Evolutionary conservation across 1,140 invertebrate genomes (phyloP).

Genomic region (Cherax destructor): DNA sequence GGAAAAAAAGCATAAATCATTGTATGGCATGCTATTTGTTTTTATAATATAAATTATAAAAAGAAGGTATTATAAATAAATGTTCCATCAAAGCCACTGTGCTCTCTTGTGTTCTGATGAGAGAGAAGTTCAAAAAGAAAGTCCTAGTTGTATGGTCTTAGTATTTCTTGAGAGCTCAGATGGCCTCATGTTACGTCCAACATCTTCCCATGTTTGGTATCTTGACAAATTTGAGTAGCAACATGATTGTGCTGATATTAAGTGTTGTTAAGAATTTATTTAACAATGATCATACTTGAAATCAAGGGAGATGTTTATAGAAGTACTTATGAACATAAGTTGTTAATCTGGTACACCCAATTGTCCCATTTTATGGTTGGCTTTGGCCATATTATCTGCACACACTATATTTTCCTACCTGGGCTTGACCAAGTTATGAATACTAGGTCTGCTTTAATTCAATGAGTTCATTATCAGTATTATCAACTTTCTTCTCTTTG

Average conservation of each 20-base stretch:
- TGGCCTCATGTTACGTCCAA: no score
- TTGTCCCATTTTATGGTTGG: no score
- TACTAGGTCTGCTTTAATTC: not conserved
- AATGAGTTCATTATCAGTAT: not conserved
- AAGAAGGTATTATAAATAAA: not conserved
- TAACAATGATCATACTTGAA: not conserved
- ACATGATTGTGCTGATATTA: no score
- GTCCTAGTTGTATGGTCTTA: not conserved
- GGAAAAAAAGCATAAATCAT: not conserved
- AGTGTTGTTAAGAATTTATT: no score
- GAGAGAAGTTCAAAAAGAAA: not conserved
- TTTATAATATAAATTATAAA: not conserved
- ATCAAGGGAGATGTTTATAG: not conserved
- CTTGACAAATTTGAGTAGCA: not conserved
- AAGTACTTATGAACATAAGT: no score
- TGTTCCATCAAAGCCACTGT: not conserved
- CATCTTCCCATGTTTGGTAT: not conserved
- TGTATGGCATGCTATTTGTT: not conserved
- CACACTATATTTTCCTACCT: no score
- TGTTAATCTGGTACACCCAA: no score
- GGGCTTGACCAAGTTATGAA: no score
- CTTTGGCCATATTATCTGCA: no score
- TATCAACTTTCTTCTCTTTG: not conserved
- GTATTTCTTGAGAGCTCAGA: not conserved
- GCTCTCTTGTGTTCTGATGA: not conserved